A percentile compares a stretch with the other conserved stretches of the same genome.
These are phyloP conservation scores for Pararge aegeria DNA, from an alignment of 1,140 invertebrate genomes.

Conservation along the genomic window DNA sequence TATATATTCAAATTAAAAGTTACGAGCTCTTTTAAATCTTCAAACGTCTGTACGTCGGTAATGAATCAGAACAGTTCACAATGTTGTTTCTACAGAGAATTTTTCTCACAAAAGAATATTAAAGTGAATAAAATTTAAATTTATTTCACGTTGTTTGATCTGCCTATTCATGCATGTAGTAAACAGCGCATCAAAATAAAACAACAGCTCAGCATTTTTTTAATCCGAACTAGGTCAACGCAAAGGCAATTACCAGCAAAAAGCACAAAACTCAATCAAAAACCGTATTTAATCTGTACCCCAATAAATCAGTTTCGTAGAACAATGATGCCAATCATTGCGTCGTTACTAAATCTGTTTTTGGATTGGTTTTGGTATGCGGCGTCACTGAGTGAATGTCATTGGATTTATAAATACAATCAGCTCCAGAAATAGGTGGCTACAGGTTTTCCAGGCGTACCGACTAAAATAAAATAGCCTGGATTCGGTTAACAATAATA, in stretches of 20 bases:
- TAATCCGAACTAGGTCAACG: conserved; percentile 44
- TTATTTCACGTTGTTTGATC: neutral
- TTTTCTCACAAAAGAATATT: conserved; percentile 3
- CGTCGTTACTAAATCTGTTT: conserved; percentile 73
- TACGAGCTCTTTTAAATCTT: too few relatives aligned
- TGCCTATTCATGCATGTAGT: conserved; percentile 5
- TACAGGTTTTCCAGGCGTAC: conserved; percentile 80
- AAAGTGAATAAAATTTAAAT: neutral
- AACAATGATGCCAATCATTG: conserved; percentile 73
- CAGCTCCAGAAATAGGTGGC: conserved; percentile 81
- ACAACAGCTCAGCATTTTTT: conserved; percentile 34
- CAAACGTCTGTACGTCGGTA: too few relatives aligned
- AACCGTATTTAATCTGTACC: conserved; percentile 15
- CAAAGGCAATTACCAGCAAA: conserved; percentile 35
- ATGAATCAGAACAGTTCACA: neutral
- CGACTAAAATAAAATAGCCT: conserved; percentile 80
- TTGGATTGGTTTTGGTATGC: conserved; percentile 79
- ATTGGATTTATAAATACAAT: conserved; percentile 80
- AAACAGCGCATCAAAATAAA: conserved; percentile 15
- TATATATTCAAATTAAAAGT: too few relatives aligned
- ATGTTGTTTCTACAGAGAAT: neutral
- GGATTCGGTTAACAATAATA: conserved; percentile 79
- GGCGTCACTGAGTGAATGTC: conserved; percentile 79
- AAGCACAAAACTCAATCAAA: conserved; percentile 34
- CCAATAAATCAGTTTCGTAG: conserved; percentile 51